phyloP scores from a whole-genome alignment of 2,113 vertebrate species.

The Apus apus region DNA sequence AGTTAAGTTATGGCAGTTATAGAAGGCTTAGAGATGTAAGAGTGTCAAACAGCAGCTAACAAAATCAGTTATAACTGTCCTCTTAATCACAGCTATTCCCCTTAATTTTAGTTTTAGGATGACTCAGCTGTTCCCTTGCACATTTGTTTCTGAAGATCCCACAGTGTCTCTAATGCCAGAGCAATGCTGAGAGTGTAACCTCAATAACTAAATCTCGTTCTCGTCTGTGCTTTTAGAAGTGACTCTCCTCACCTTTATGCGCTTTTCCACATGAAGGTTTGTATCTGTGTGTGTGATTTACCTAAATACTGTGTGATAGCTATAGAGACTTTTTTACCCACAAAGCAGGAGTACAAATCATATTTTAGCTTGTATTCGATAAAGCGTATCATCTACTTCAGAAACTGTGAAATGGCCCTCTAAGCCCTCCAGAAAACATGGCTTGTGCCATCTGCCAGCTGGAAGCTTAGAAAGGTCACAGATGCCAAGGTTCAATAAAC shows the following conservation, averaged over 20 bases:
- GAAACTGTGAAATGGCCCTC: constrained; percentile 45
- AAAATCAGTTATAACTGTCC: neutral
- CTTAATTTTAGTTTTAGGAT: neutral
- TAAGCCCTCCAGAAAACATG: constrained; percentile 54
- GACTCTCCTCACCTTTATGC: neutral
- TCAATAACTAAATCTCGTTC: neutral
- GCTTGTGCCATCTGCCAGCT: constrained; percentile 27
- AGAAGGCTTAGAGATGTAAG: neutral
- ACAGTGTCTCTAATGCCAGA: accelerated
- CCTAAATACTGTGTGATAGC: neutral
- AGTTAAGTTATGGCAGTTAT: neutral
- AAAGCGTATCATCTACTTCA: constrained; percentile 16
- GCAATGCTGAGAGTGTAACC: neutral
- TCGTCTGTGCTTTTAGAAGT: neutral
- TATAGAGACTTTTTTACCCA: neutral
- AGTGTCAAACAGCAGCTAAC: neutral
- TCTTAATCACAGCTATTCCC: neutral
- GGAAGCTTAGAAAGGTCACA: constrained; percentile 47
- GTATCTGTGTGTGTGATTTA: neutral
- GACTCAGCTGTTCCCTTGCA: neutral
- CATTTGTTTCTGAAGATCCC: neutral
- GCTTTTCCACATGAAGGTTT: neutral
- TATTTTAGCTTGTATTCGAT: neutral
- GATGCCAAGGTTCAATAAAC: constrained; percentile 26
- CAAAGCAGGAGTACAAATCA: neutral